Conservation (phyloP, 2,797 vertebrate genomes). For the Microchirus variegatus region DNA sequence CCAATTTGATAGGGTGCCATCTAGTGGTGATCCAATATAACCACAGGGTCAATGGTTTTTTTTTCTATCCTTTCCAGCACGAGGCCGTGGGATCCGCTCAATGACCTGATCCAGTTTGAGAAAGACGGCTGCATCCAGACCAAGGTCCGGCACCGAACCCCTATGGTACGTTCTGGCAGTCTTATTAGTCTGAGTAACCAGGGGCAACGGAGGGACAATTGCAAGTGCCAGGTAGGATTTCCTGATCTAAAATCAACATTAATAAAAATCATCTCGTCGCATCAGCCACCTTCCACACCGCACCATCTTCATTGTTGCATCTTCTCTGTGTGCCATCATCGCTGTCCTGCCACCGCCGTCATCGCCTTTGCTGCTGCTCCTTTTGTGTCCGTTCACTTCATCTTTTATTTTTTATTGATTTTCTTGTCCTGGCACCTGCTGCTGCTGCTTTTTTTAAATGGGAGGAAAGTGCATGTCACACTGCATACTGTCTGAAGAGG, state of each 20-base stretch:
- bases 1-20: constrained; percentile 8
- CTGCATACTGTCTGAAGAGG: constrained; percentile 14
- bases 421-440: constrained; percentile 2
- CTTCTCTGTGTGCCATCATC: constrained; percentile 40
- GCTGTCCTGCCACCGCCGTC: constrained; percentile 23
- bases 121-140: constrained; percentile 97
- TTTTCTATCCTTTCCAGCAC: constrained; percentile 79
- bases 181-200: constrained; percentile 86
- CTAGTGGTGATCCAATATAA: constrained; percentile 32
- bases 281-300: constrained; percentile 55
- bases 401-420: background rate
- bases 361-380: background rate
- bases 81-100: constrained; percentile 97
- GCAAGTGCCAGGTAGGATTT: constrained; percentile 79
- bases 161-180: constrained; percentile 94
- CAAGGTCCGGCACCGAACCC: constrained; percentile 96
- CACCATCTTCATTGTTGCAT: constrained; percentile 52
- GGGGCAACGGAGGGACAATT: constrained; percentile 82
- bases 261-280: constrained; percentile 45
- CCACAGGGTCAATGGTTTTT: background rate
- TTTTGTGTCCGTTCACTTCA: background rate
- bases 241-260: constrained; percentile 26
- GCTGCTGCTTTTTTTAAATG: background rate
- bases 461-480: constrained; percentile 7
- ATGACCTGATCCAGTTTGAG: constrained; percentile 98